Evolutionary conservation across 2,797 vertebrate species (phyloP), one percentile per base, ranked within the genome.

Genomic region (Bryconaethiops microstoma): DNA sequence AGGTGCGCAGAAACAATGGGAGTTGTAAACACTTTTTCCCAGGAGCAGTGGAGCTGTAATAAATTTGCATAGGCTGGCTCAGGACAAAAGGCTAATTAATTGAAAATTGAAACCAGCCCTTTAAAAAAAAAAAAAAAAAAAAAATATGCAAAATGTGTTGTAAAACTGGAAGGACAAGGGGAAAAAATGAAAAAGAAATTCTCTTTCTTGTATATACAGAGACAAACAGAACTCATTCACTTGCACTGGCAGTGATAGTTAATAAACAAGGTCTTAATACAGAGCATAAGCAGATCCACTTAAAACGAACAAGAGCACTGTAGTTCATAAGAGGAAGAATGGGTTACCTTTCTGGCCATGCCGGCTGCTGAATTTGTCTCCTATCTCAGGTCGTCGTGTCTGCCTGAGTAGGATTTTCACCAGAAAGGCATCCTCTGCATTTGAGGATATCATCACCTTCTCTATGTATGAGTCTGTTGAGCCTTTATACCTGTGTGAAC

Each of bases 391-490:
- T 19, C 97, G 94, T 84, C 98, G 95, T 0, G 98, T 99, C 93
- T 99, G 98, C 67, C 98, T 94, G 85, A 99, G 91, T 25, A 99
- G 92, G 92, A 99, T 99, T 93, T 99, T 99, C 87, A 99, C 97
- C 86, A 99, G 94, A 90, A 98, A 99, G 40, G 98, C 98, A 23
- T 99, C 98, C 83, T 99, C 98, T 0, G 98, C 97, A 17, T 99
- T 99, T 86, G 98, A 99, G 0, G 98, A 99, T 90, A 99, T 99
- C 98, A 99, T 99, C 78, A 99, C 98, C 88, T 99, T 99, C 90
- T 99, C 98, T 7, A 99, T 96, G 68, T 99, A 99, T 0, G 98
- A 99, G 92, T 99, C 98, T 0, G 97, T 98, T 0, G 97, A 95
- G 25, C 98, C 98, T 91, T 99, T 99, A 86, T 99, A 99, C 81